A percentile compares a stretch with the other conserved stretches of the same genome.
These are phyloP conservation scores for Lacerta agilis DNA, from an alignment of 2,797 vertebrate species.

Conservation along the genomic window DNA sequence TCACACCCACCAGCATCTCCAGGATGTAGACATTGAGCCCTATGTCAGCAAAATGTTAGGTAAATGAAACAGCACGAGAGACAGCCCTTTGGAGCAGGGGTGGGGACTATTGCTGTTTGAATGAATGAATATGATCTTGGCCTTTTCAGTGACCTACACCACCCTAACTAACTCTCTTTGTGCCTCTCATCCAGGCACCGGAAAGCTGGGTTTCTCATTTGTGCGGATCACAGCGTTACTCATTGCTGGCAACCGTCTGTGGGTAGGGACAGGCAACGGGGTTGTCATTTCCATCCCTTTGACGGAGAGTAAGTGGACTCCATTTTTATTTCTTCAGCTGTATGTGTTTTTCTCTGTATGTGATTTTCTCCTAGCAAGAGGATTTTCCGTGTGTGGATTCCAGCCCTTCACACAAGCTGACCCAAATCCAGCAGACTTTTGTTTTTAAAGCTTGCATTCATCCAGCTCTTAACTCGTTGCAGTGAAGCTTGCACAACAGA, in stretches of 20 bases:
- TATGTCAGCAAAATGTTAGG: slow-evolving; percentile 99
- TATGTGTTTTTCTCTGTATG: background rate
- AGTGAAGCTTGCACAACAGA: background rate
- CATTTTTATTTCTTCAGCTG: background rate
- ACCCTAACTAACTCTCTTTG: background rate
- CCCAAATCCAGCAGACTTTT: background rate
- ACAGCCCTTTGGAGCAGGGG: background rate
- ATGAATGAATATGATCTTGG: too few species aligned
- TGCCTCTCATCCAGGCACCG: slow-evolving; percentile 82
- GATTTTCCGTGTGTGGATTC: background rate
- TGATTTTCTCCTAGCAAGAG: background rate
- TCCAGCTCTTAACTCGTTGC: background rate
- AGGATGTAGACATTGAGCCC: slow-evolving; percentile 97
- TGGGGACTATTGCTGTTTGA: background rate
- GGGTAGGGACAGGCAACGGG: slow-evolving; percentile 97
- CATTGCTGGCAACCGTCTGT: slow-evolving; percentile 96
- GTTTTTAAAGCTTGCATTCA: background rate
- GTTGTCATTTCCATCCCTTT: slow-evolving; percentile 98
- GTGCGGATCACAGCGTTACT: slow-evolving; percentile 96
- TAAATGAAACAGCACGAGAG: slow-evolving; percentile 67
- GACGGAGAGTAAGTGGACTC: slow-evolving; percentile 90
- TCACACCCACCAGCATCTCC: slow-evolving; percentile 95
- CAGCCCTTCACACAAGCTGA: background rate
- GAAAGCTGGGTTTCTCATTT: slow-evolving; percentile 97
- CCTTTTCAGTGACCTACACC: accelerated